These are phyloP conservation scores for Tenthredo mesomela DNA, from an alignment of 2,888 invertebrate genomes.

Conservation along the genomic window DNA sequence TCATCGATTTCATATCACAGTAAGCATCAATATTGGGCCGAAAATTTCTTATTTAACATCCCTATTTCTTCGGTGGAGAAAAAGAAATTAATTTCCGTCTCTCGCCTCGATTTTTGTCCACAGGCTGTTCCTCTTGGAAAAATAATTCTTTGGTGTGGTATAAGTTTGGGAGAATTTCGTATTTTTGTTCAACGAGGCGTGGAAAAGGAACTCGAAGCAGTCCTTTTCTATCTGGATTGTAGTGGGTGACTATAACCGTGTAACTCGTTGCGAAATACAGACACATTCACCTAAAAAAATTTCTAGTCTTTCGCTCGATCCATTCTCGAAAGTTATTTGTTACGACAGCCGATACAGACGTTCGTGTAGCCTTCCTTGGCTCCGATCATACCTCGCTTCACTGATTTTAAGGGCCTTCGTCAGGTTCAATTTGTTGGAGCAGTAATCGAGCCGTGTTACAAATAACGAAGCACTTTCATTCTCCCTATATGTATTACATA, in stretches of 20 bases:
- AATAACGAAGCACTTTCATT: slow-evolving; percentile 45
- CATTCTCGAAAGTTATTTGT: slow-evolving; percentile 39
- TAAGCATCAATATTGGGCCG: background rate
- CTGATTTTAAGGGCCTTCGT: slow-evolving; percentile 41
- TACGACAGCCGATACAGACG: slow-evolving; percentile 45
- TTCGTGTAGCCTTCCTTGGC: slow-evolving; percentile 6
- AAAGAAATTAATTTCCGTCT: background rate
- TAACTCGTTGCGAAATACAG: background rate
- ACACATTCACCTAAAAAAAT: slow-evolving; percentile 21
- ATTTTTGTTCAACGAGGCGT: slow-evolving; percentile 18
- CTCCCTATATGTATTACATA: slow-evolving; percentile 3
- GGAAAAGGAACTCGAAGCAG: background rate
- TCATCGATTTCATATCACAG: background rate
- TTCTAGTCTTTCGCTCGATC: slow-evolving; percentile 33
- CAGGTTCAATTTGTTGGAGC: slow-evolving; percentile 36
- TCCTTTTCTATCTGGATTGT: background rate
- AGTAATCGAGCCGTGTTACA: slow-evolving; percentile 33
- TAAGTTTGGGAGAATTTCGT: background rate
- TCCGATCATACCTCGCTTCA: slow-evolving; percentile 33
- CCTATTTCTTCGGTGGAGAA: background rate
- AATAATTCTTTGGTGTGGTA: slow-evolving; percentile 12
- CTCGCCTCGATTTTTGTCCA: background rate
- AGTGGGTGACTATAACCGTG: background rate
- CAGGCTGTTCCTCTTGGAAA: background rate
- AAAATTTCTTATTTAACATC: background rate